phyloP scores from a whole-genome alignment of 1,140 invertebrate genomes.

The Dinothrombium tinctorium region DNA sequence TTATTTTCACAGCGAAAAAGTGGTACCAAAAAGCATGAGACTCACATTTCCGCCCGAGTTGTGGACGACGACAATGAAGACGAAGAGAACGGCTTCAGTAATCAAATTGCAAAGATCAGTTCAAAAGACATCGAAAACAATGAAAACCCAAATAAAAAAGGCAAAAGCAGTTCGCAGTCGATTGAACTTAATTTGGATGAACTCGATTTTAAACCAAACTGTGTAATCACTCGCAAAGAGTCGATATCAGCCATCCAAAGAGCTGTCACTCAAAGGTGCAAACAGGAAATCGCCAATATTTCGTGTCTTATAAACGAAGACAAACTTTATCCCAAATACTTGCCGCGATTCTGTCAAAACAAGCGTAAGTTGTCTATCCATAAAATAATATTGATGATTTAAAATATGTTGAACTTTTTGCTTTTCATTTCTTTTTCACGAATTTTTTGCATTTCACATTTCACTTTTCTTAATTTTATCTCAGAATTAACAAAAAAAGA shows the following conservation, averaged over 20 bases:
- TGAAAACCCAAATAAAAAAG: slow-evolving; percentile 16
- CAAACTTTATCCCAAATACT: slow-evolving; percentile 43
- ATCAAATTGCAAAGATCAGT: background rate
- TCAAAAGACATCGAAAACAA: background rate
- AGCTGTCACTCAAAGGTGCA: slow-evolving; percentile 61
- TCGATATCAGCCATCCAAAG: slow-evolving; percentile 65
- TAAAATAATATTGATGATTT: slow-evolving; percentile 1
- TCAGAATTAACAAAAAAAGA: slow-evolving; percentile 7
- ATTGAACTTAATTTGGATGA: slow-evolving; percentile 27
- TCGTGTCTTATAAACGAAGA: slow-evolving; percentile 49
- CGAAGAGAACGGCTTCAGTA: background rate
- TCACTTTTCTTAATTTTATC: slow-evolving; percentile 1
- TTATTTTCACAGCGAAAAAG: background rate
- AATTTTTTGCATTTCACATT: no score
- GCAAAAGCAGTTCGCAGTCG: background rate
- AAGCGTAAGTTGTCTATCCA: slow-evolving; percentile 21
- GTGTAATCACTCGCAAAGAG: slow-evolving; percentile 51
- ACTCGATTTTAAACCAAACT: slow-evolving; percentile 45
- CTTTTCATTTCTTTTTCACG: no score
- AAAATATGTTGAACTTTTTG: no score
- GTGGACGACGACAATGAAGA: background rate
- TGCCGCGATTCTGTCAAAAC: slow-evolving; percentile 47
- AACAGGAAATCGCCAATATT: slow-evolving; percentile 56
- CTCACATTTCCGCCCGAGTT: background rate
- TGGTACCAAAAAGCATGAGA: background rate